Evolutionary conservation across 2,797 vertebrate genomes (phyloP).

Genomic region (Selene dorsalis): DNA sequence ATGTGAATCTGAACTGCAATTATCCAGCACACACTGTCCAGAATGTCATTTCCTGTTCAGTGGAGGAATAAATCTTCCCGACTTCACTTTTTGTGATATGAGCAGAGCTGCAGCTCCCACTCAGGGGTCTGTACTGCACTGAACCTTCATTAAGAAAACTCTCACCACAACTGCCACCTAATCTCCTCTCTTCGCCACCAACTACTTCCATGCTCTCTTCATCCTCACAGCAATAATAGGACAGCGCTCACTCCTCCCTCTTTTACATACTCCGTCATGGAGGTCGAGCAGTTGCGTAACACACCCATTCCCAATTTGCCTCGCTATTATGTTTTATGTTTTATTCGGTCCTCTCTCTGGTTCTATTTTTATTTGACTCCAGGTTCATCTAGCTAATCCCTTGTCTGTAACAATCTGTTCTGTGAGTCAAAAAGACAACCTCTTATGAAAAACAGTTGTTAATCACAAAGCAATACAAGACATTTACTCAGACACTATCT

Average conservation of each 20-base stretch:
- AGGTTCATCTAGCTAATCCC: conserved; percentile 34
- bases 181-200: conserved; percentile 53
- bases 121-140: conserved; percentile 40
- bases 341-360: conserved; percentile 4
- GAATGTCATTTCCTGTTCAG: conserved; percentile 31
- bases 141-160: conserved; percentile 70
- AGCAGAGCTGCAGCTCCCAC: conserved; percentile 56
- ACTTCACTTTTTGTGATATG: conserved; percentile 36
- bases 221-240: conserved; percentile 44
- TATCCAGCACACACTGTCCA: conserved; percentile 33
- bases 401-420: conserved; percentile 23
- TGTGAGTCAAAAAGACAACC: conserved; percentile 20
- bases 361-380: conserved; percentile 44
- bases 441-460: neutral
- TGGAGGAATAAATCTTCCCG: conserved; percentile 48
- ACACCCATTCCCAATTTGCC: conserved; percentile 23
- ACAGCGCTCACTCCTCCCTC: conserved; percentile 37
- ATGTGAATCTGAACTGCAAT: conserved; percentile 34
- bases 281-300: conserved; percentile 49
- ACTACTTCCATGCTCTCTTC: conserved; percentile 48
- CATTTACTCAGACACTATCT: conserved; percentile 1
- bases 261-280: conserved; percentile 29
- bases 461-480: conserved; percentile 3
- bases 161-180: conserved; percentile 58
- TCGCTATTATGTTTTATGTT: conserved; percentile 33